phyloP scores from a whole-genome alignment of 1,140 invertebrate species.

The Lordiphosa clarofinis region DNA sequence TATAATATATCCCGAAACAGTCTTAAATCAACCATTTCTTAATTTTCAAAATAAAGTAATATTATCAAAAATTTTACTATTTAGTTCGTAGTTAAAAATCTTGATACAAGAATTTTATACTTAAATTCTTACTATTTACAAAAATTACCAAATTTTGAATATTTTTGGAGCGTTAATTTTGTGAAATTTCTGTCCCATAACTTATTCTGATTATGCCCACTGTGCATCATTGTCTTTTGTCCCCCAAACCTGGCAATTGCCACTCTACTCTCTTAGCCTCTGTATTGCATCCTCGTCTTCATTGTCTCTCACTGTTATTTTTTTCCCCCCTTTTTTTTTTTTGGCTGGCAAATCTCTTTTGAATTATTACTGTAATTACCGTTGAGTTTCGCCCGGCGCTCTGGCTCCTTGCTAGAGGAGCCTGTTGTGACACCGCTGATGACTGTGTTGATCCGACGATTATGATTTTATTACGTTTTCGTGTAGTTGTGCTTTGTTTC shows the following conservation, averaged over 20 bases:
- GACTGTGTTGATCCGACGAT: constrained; percentile 79
- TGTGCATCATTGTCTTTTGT: constrained; percentile 19
- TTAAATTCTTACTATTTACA: too few relatives aligned
- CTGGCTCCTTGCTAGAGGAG: constrained; percentile 30
- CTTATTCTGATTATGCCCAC: constrained; percentile 1
- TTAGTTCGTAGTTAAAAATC: too few relatives aligned
- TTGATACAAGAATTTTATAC: too few relatives aligned
- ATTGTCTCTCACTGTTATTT: constrained; percentile 45
- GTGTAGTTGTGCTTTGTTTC: constrained; percentile 75
- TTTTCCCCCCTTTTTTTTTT: constrained; percentile 28
- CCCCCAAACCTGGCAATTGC: constrained; percentile 47
- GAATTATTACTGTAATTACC: constrained; percentile 80
- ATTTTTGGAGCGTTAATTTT: too few relatives aligned
- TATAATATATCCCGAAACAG: too few relatives aligned
- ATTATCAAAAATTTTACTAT: too few relatives aligned
- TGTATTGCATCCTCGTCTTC: constrained; percentile 51
- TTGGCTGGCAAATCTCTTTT: constrained; percentile 74
- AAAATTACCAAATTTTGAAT: too few relatives aligned
- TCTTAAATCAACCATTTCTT: too few relatives aligned
- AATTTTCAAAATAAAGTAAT: too few relatives aligned
- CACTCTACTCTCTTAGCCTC: constrained; percentile 57
- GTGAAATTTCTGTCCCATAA: too few relatives aligned
- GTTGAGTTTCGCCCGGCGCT: constrained; percentile 57
- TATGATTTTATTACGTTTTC: constrained; percentile 79
- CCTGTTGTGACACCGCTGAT: constrained; percentile 77